Percentiles rank a stretch among this genome's conserved stretches.
phyloP scores from a whole-genome alignment of 2,888 invertebrate species.

The Lepidonotus clava region DNA sequence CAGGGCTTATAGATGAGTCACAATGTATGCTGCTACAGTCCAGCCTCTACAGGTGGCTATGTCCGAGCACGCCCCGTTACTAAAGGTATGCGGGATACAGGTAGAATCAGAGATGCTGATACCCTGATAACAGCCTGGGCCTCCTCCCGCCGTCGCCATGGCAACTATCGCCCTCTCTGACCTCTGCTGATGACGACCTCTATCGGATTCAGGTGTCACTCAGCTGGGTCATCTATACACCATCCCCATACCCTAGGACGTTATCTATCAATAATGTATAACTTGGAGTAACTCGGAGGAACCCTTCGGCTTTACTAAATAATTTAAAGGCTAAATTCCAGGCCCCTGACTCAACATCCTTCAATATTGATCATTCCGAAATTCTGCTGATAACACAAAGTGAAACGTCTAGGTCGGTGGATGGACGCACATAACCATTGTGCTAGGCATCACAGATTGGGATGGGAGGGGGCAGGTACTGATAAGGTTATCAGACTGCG shows the following conservation, averaged over 20 bases:
- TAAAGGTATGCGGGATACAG: background rate
- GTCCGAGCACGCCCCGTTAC: background rate
- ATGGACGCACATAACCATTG: too few species aligned
- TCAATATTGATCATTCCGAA: background rate
- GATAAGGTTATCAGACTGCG: background rate
- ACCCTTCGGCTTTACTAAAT: too few species aligned
- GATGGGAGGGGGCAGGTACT: background rate
- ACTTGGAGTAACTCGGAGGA: too few species aligned
- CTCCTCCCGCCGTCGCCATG: conserved; percentile 15
- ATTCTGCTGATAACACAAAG: background rate
- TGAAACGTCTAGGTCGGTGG: background rate
- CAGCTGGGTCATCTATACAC: background rate
- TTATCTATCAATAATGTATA: background rate
- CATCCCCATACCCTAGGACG: background rate
- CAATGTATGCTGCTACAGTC: too few species aligned
- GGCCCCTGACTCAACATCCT: too few species aligned
- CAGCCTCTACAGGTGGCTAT: background rate
- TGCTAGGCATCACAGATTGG: too few species aligned
- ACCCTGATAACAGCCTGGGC: background rate
- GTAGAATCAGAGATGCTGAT: conserved; percentile 29
- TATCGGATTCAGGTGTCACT: background rate
- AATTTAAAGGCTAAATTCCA: too few species aligned
- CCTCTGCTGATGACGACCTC: background rate
- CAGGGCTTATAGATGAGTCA: background rate
- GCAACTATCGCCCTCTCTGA: background rate